Evolutionary conservation across 2,888 invertebrate species (phyloP), one percentile per base, ranked within the genome.

Genomic region (Stenodera caucasica): DNA sequence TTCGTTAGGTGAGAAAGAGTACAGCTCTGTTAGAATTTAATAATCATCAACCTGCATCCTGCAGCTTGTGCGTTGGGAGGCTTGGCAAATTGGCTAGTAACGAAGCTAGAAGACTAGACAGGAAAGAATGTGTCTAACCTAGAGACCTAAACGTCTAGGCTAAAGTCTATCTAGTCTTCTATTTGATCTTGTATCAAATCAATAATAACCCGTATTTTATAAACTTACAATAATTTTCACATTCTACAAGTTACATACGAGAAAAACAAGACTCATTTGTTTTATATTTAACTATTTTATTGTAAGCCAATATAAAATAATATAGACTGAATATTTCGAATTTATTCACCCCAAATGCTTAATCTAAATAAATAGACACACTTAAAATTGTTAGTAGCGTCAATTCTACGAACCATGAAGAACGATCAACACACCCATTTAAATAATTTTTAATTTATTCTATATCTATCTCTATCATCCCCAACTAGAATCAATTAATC

Each of bases 371-470:
- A 45, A 45, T 45, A 45, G 45, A 45, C n/a, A 23, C 45, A 45
- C 45, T 21, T 21, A 45, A 21, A 21, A 67, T 66, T 68, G 66
- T 45, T 45, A 12, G 68, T 70, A 69, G 63, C 65, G 63, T 70
- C 68, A 62, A 58, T 60, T 61, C 66, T 66, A 65, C 67, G 66
- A 63, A 71, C 69, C 75, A 71, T 75, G 68, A 70, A 72, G 72
- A 68, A 63, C 72, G 71, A 73, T 75, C 75, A 75, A 74, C 74
- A 75, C 35, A 35, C 37, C 18, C 75, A 75, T 76, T 74, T 72
- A 71, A 75, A 75, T 74, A 72, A 74, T 73, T 73, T 74, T 73
- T 71, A 74, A 72, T 73, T 71, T 72, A 70, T 71, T 65, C 68
- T 12, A 5, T 12, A 45, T 45, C 45, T 45, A 2, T 23, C 8